phyloP scores from a whole-genome alignment of 2,888 invertebrate species.

The Bombylius discolor region DNA sequence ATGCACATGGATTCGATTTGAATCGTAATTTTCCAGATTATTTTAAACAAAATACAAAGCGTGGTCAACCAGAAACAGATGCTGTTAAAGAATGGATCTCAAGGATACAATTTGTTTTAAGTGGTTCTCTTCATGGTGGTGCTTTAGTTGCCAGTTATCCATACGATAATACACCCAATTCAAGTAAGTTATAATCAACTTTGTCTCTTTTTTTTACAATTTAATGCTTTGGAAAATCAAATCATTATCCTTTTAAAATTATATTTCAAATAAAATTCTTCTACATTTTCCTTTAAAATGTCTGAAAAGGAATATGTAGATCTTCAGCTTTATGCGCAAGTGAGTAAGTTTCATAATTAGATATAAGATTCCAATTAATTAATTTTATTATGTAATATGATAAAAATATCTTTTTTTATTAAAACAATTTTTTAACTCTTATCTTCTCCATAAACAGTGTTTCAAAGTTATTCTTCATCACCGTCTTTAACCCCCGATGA shows the following conservation, averaged over 20 bases:
- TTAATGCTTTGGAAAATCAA: too few species aligned
- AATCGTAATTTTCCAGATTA: slow-evolving; percentile 96
- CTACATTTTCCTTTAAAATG: slow-evolving; percentile 30
- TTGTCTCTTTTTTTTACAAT: too few species aligned
- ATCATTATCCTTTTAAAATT: too few species aligned
- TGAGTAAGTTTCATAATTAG: slow-evolving; percentile 35
- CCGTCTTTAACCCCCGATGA: slow-evolving; percentile 83
- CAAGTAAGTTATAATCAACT: slow-evolving; percentile 52
- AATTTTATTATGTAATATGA: background rate
- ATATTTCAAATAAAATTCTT: slow-evolving; percentile 15
- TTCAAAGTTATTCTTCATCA: slow-evolving; percentile 69
- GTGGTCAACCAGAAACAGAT: slow-evolving; percentile 87
- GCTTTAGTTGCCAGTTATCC: slow-evolving; percentile 46
- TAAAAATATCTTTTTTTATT: too few species aligned
- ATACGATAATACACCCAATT: slow-evolving; percentile 88
- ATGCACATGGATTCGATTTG: slow-evolving; percentile 77
- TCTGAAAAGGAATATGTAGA: slow-evolving; percentile 55
- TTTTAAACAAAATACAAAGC: slow-evolving; percentile 77
- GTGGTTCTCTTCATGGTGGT: slow-evolving; percentile 90
- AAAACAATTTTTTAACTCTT: slow-evolving; percentile 32
- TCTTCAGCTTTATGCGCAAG: slow-evolving; percentile 61
- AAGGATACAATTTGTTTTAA: slow-evolving; percentile 84
- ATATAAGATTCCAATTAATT: background rate
- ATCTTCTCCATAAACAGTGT: slow-evolving; percentile 56
- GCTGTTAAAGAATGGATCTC: slow-evolving; percentile 90